Evolutionary conservation across 2,113 vertebrate species (phyloP).

Genomic region (Gorsachius goisagi): DNA sequence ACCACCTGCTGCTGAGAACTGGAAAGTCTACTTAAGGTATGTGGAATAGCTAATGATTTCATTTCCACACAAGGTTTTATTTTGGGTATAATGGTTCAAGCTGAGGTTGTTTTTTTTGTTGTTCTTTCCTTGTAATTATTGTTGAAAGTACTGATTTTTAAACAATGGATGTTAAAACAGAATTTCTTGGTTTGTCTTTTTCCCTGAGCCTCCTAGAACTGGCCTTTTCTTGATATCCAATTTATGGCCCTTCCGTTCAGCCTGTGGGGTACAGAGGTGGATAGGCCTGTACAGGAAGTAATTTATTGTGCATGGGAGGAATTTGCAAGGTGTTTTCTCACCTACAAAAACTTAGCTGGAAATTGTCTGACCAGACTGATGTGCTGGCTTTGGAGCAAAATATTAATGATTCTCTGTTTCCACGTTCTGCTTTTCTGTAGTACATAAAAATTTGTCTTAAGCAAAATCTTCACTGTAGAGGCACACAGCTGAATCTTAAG

Average conservation of each 20-base stretch:
- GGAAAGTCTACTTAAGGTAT: constrained; percentile 52
- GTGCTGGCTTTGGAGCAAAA: not conserved
- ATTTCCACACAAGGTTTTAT: not conserved
- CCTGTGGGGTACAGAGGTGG: not conserved
- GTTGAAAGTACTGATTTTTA: not conserved
- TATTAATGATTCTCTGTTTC: not conserved
- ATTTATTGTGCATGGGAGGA: not conserved
- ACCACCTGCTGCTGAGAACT: constrained; percentile 51
- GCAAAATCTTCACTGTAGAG: not conserved
- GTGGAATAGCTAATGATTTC: not conserved
- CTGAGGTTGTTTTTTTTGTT: not conserved
- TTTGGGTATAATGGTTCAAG: not conserved
- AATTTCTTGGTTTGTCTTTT: not conserved
- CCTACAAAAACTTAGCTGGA: not conserved
- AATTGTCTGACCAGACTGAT: not conserved
- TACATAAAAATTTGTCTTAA: not conserved
- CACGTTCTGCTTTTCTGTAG: not conserved
- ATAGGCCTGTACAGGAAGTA: not conserved
- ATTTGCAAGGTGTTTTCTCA: not conserved
- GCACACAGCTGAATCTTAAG: not conserved
- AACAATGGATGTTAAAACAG: not conserved
- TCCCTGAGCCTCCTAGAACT: not conserved
- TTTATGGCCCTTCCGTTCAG: not conserved
- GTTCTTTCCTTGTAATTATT: not conserved
- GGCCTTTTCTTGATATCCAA: not conserved